Percentiles rank a stretch among this genome's conserved stretches.
Evolutionary conservation across 2,113 vertebrate genomes (phyloP).

Genomic region (Charadrius vociferus): DNA sequence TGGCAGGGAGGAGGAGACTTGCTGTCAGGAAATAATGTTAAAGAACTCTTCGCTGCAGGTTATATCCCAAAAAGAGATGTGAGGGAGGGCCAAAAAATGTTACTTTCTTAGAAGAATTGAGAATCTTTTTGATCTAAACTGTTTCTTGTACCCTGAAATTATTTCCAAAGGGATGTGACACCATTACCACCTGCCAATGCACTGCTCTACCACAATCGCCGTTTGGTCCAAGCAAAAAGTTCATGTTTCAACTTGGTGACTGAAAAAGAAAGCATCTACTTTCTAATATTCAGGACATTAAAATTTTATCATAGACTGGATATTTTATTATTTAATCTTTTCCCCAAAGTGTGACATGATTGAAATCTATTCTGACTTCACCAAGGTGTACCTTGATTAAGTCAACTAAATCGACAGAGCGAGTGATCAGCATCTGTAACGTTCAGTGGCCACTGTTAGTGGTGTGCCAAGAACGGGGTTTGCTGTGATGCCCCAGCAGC

Average conservation of each 20-base stretch:
- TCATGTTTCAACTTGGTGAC: not conserved
- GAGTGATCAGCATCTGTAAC: not conserved
- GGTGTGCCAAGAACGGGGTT: not conserved
- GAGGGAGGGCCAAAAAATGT: not conserved
- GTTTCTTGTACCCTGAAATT: not conserved
- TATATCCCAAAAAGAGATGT: not conserved
- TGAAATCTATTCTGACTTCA: not conserved
- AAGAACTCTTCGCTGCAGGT: not conserved
- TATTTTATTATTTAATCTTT: not conserved
- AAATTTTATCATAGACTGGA: not conserved
- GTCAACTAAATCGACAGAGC: not conserved
- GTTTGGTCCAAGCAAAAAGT: not conserved
- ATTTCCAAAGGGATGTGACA: not conserved
- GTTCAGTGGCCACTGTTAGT: not conserved
- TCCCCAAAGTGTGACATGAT: not conserved
- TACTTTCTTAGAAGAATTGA: not conserved
- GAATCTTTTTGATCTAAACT: not conserved
- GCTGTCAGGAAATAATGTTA: not conserved
- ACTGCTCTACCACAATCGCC: fast-evolving
- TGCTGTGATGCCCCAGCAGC: not conserved
- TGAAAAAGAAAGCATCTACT: not conserved
- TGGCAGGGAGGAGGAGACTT: not conserved
- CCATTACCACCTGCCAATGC: not conserved
- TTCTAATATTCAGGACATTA: not conserved
- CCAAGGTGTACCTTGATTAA: not conserved